phyloP scores from a whole-genome alignment of 2,113 vertebrate genomes.

The Trichechus manatus region DNA sequence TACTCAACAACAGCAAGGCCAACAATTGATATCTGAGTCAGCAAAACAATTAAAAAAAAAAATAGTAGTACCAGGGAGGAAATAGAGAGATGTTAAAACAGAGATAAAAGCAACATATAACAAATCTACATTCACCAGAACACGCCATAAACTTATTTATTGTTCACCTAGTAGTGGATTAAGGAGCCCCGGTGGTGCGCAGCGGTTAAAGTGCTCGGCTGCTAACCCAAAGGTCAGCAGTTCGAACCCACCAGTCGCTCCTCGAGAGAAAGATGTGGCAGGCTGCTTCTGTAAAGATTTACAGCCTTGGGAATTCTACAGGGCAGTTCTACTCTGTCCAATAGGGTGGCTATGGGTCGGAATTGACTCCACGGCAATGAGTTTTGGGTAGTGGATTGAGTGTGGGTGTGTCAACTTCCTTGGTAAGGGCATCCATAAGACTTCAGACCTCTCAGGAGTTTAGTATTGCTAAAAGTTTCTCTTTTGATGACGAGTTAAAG shows the following conservation, averaged over 20 bases:
- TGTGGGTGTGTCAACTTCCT: not conserved
- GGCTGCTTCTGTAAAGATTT: too few relatives aligned
- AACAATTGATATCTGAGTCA: not conserved
- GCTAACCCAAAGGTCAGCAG: too few relatives aligned
- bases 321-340: too few relatives aligned
- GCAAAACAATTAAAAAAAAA: not conserved
- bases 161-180: not conserved
- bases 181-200: too few relatives aligned
- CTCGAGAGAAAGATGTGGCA: too few relatives aligned
- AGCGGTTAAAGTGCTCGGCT: too few relatives aligned
- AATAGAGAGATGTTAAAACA: conserved; percentile 36
- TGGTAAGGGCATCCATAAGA: not conserved
- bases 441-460: not conserved
- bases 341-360: too few relatives aligned
- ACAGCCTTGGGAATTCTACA: too few relatives aligned
- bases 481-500: conserved; percentile 48
- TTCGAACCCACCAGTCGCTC: too few relatives aligned
- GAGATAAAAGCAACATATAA: conserved; percentile 56
- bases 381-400: not conserved
- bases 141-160: conserved; percentile 33
- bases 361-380: too few relatives aligned
- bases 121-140: not conserved
- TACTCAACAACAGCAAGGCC: not conserved
- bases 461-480: not conserved
- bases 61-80: not conserved